phyloP scores from a whole-genome alignment of 2,113 vertebrate species.

The Urocolius indicus region DNA sequence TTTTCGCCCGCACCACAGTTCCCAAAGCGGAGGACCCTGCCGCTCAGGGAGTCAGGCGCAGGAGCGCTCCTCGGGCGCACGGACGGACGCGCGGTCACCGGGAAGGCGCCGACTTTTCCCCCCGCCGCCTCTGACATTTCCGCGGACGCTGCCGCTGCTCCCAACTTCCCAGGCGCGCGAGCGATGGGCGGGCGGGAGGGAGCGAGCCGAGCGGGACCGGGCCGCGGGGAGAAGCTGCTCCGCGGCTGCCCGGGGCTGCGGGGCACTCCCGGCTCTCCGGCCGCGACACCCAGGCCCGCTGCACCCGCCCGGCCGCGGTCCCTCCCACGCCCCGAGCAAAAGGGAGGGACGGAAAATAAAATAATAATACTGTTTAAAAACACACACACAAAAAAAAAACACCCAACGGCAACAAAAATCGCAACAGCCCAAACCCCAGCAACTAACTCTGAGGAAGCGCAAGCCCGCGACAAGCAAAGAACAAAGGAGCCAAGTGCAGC shows the following conservation, averaged over 20 bases:
- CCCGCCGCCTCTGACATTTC: not conserved
- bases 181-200: too few species aligned
- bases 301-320: not conserved
- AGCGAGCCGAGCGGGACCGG: not conserved
- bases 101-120: not conserved
- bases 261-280: not conserved
- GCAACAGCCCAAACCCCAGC: not conserved
- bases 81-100: not conserved
- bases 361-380: not conserved
- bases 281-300: not conserved
- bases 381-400: not conserved
- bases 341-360: not conserved
- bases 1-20: not conserved
- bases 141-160: not conserved
- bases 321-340: not conserved
- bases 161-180: not conserved
- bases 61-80: not conserved
- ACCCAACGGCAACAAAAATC: not conserved
- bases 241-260: not conserved
- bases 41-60: rapidly evolving
- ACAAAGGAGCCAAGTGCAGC: conserved; percentile 60
- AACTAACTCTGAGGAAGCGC: not conserved
- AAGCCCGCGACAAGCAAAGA: conserved; percentile 1
- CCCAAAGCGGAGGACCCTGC: not conserved
- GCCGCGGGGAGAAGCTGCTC: not conserved